Evolutionary conservation across 2,113 vertebrate species (phyloP).

Genomic region (Phaetusa simplex): DNA sequence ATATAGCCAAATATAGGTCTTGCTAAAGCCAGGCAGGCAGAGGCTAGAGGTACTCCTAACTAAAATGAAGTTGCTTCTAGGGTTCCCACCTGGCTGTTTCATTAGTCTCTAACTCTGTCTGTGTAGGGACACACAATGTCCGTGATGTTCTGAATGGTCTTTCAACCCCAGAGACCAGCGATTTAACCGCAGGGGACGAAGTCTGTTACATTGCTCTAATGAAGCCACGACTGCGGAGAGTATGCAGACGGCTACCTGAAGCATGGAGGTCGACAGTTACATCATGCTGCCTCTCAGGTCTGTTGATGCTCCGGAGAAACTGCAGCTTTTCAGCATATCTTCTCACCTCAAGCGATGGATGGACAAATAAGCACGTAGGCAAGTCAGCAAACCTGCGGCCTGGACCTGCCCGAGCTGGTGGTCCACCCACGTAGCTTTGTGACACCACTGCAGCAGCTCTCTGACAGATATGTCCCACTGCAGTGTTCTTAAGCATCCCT

Average conservation of each 20-base stretch:
- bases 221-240: neutral
- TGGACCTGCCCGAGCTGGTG: neutral
- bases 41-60: neutral
- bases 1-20: neutral
- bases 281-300: neutral
- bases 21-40: neutral
- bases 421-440: neutral
- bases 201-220: neutral
- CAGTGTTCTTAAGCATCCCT: neutral
- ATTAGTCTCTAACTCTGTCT: neutral
- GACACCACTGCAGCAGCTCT: neutral
- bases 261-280: rapidly evolving
- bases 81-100: neutral
- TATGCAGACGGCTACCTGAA: rapidly evolving
- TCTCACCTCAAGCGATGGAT: neutral
- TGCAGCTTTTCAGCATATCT: neutral
- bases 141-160: neutral
- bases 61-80: neutral
- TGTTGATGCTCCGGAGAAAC: neutral
- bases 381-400: neutral
- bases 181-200: neutral
- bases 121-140: neutral
- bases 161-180: neutral
- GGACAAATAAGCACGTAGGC: neutral
- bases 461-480: neutral